Percentiles rank a stretch among this genome's conserved stretches.
Conservation (phyloP, 1,140 invertebrate genomes). For the Cydia pomonella region DNA sequence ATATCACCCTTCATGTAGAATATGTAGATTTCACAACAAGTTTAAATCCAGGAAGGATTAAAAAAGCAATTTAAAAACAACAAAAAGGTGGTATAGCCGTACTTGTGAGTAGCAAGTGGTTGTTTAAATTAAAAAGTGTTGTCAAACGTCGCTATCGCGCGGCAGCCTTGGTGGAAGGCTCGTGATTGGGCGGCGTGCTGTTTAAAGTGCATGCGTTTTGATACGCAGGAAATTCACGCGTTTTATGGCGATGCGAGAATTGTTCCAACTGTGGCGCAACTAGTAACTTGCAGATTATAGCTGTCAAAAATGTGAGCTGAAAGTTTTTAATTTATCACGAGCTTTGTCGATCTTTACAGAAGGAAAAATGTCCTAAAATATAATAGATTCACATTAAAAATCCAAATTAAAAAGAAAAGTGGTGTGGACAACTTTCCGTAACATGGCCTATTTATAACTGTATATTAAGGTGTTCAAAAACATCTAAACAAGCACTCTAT, state of each 20-base stretch:
- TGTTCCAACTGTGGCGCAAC: not conserved
- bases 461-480: too few relatives aligned
- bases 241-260: not conserved
- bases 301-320: too few relatives aligned
- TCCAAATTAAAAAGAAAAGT: too few relatives aligned
- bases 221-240: constrained; percentile 5
- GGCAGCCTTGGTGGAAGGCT: not conserved
- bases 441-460: too few relatives aligned
- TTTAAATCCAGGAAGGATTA: not conserved
- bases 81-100: not conserved
- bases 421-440: too few relatives aligned
- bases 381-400: too few relatives aligned
- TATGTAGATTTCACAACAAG: too few relatives aligned
- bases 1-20: not conserved
- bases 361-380: too few relatives aligned
- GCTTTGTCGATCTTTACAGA: too few relatives aligned
- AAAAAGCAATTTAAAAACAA: not conserved
- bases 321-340: too few relatives aligned
- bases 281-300: not conserved
- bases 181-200: not conserved
- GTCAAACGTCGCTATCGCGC: constrained; percentile 11
- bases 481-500: too few relatives aligned
- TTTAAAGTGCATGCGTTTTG: constrained; percentile 5
- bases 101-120: not conserved
- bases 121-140: constrained; percentile 9